Percentiles rank a stretch among this genome's conserved stretches.
Evolutionary conservation across 2,888 invertebrate genomes (phyloP).

Genomic region (Athalia circularis): DNA sequence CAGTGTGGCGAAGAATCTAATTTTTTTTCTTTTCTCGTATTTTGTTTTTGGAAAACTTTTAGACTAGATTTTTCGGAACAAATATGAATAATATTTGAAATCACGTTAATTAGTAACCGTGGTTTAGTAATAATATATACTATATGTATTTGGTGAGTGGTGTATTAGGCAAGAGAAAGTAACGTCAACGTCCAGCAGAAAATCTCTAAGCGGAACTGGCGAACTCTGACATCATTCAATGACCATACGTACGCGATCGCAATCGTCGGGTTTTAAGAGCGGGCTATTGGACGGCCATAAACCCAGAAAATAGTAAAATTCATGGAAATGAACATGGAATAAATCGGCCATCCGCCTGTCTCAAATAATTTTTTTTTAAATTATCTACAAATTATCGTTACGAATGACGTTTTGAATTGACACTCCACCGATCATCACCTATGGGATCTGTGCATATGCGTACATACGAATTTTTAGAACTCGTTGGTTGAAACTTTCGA

Average conservation of each 20-base stretch:
- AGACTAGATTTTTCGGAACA: no score
- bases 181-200: not conserved
- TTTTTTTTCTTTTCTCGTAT: no score
- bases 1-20: no score
- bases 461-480: not conserved
- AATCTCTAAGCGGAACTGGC: constrained; percentile 28
- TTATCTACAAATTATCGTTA: no score
- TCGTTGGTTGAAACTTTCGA: constrained; percentile 21
- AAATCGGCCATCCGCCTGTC: no score
- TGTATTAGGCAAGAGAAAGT: constrained; percentile 14
- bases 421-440: no score
- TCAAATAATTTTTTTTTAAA: no score
- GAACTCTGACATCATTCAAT: constrained; percentile 13
- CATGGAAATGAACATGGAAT: not conserved
- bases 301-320: not conserved
- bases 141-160: not conserved
- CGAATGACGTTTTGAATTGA: no score
- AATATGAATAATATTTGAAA: no score
- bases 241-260: not conserved
- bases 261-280: not conserved
- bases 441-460: no score
- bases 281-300: not conserved
- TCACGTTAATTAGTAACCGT: no score
- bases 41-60: no score
- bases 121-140: not conserved